phyloP scores from a whole-genome alignment of 2,888 invertebrate species.

The Sarcophaga carnaria region DNA sequence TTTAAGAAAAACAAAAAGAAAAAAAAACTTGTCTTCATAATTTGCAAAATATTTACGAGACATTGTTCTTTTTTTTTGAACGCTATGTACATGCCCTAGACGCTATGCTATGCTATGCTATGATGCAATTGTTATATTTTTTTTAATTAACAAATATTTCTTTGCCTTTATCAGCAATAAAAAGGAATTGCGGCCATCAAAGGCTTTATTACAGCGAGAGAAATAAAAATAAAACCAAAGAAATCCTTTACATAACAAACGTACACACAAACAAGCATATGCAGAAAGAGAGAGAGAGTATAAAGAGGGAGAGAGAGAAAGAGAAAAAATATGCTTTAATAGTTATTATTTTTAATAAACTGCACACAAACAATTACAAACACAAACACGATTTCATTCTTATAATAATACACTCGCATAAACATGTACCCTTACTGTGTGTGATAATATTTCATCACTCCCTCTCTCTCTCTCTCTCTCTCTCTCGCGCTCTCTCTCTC shows the following conservation, averaged over 20 bases:
- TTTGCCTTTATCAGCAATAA: not conserved
- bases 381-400: not conserved
- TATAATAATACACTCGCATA: not conserved
- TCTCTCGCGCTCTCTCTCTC: too few relatives aligned
- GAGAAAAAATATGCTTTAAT: not conserved
- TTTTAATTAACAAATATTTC: conserved; percentile 14
- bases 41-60: too few relatives aligned
- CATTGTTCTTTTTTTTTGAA: too few relatives aligned
- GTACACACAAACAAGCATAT: too few relatives aligned
- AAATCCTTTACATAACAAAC: conserved; percentile 1
- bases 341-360: not conserved
- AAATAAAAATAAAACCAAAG: conserved; percentile 7
- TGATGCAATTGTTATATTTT: not conserved
- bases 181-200: conserved; percentile 34
- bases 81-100: not conserved
- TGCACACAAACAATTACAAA: conserved; percentile 1
- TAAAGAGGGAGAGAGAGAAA: not conserved
- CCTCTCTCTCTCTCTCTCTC: too few relatives aligned
- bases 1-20: too few relatives aligned
- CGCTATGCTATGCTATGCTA: not conserved
- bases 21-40: too few relatives aligned
- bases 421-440: not conserved
- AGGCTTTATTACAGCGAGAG: not conserved
- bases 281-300: not conserved
- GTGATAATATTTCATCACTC: too few relatives aligned